phyloP scores from a whole-genome alignment of 2,888 invertebrate species.

The Melinaea menophilus region DNA sequence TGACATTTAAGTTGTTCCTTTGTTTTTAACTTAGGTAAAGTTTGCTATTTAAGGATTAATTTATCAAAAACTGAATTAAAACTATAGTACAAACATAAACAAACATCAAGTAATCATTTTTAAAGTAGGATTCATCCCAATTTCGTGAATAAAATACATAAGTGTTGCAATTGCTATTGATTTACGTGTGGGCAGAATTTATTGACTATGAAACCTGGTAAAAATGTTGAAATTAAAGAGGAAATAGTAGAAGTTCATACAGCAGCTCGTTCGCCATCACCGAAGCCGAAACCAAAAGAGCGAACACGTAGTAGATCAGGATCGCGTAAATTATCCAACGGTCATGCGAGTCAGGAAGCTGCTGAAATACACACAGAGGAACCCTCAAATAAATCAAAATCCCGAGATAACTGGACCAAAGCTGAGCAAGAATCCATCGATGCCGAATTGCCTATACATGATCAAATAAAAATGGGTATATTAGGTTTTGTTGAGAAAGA shows the following conservation, averaged over 20 bases:
- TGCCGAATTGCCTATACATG: constrained; percentile 78
- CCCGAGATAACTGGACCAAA: constrained; percentile 68
- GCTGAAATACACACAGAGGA: constrained; percentile 39
- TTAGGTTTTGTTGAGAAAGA: constrained; percentile 74
- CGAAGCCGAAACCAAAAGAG: constrained; percentile 54
- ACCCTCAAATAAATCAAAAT: constrained; percentile 54
- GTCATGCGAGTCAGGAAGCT: constrained; percentile 46
- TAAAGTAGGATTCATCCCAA: neutral
- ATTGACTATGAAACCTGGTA: constrained; percentile 62
- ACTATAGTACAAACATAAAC: constrained; percentile 15
- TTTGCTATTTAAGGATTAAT: constrained; percentile 37
- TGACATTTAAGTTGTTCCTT: constrained; percentile 44
- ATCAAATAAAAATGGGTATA: constrained; percentile 74
- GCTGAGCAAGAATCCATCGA: constrained; percentile 77
- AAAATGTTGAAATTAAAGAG: constrained; percentile 58
- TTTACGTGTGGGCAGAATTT: constrained; percentile 10
- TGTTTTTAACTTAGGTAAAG: constrained; percentile 39
- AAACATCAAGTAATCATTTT: constrained; percentile 14
- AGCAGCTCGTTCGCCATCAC: constrained; percentile 64
- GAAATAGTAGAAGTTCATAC: constrained; percentile 71
- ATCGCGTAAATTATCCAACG: constrained; percentile 65
- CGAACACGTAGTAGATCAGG: constrained; percentile 57
- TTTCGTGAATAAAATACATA: constrained; percentile 4
- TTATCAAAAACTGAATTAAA: constrained; percentile 35
- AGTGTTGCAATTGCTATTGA: constrained; percentile 9